A percentile compares a stretch with the other conserved stretches of the same genome.
These are phyloP conservation scores for Brienomyrus brachyistius DNA, from an alignment of 2,113 vertebrate species.

Conservation along the genomic window DNA sequence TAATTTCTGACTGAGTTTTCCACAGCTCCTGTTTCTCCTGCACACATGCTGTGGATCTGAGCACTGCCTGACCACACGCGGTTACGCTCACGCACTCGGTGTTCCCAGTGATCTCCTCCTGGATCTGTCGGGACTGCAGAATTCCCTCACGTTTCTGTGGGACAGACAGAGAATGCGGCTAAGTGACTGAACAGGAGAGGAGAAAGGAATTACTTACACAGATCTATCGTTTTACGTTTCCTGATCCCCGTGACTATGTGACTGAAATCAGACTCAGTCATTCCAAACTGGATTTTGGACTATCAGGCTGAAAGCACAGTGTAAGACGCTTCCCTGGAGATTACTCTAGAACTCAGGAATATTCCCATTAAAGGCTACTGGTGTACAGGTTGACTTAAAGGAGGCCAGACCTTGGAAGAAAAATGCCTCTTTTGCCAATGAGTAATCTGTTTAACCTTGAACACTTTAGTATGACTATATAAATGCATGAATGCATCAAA, in stretches of 20 bases:
- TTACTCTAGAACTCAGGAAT: not conserved
- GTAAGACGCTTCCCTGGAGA: too few species aligned
- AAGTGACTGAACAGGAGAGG: not conserved
- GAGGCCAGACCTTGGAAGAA: not conserved
- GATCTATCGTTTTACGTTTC: not conserved
- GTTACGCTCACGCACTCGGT: conserved; percentile 80
- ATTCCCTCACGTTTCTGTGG: conserved; percentile 93
- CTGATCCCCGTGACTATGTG: not conserved
- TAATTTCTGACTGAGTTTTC: not conserved
- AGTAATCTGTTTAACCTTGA: conserved; percentile 1
- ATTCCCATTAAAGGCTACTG: not conserved
- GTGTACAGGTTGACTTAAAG: conserved; percentile 1
- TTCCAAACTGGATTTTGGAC: not conserved
- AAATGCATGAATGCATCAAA: conserved; percentile 3
- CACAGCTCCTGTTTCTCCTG: not conserved
- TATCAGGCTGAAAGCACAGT: not conserved
- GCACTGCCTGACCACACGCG: not conserved
- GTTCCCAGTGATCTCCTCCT: conserved; percentile 98
- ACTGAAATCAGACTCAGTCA: not conserved
- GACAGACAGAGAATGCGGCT: conserved; percentile 33
- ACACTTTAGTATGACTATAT: not conserved
- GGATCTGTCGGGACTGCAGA: conserved; percentile 92
- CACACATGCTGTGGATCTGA: not conserved
- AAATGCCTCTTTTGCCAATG: not conserved
- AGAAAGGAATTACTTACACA: not conserved